phyloP scores from a whole-genome alignment of 2,113 vertebrate genomes.

The Struthidea cinerea region DNA sequence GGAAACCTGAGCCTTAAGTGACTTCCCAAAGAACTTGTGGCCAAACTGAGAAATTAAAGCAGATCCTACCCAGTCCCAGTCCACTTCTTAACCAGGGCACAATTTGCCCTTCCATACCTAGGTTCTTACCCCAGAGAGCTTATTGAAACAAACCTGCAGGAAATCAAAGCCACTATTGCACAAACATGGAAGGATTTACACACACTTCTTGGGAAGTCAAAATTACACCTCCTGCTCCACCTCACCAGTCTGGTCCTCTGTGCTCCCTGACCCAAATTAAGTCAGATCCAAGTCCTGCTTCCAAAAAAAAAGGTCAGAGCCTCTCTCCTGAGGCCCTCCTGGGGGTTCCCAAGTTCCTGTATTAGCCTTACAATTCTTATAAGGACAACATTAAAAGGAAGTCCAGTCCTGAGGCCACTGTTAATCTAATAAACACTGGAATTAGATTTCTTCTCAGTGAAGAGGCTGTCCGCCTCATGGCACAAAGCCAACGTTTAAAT shows the following conservation, averaged over 20 bases:
- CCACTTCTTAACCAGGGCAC: not conserved
- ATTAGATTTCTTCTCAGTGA: conserved; percentile 59
- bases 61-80: not conserved
- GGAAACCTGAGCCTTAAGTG: conserved; percentile 30
- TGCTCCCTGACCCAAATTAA: conserved; percentile 25
- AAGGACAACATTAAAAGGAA: conserved; percentile 55
- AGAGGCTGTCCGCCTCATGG: conserved; percentile 57
- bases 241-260: not conserved
- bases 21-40: conserved; percentile 20
- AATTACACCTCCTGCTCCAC: conserved; percentile 24
- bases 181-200: conserved; percentile 46
- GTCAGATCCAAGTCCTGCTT: not conserved
- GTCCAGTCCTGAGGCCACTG: conserved; percentile 56
- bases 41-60: conserved; percentile 16
- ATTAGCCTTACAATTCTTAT: conserved; percentile 44
- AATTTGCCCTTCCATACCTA: not conserved
- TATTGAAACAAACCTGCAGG: conserved; percentile 34
- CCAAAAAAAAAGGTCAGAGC: not conserved
- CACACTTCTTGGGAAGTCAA: conserved; percentile 30
- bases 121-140: conserved; percentile 18
- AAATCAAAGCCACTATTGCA: conserved; percentile 39
- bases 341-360: conserved; percentile 34
- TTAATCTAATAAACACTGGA: conserved; percentile 68
- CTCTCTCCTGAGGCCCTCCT: conserved; percentile 3
- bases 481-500: conserved; percentile 65